These are phyloP conservation scores for Dolichallabes microphthalmus DNA, from an alignment of 2,113 vertebrate genomes.

Conservation along the genomic window DNA sequence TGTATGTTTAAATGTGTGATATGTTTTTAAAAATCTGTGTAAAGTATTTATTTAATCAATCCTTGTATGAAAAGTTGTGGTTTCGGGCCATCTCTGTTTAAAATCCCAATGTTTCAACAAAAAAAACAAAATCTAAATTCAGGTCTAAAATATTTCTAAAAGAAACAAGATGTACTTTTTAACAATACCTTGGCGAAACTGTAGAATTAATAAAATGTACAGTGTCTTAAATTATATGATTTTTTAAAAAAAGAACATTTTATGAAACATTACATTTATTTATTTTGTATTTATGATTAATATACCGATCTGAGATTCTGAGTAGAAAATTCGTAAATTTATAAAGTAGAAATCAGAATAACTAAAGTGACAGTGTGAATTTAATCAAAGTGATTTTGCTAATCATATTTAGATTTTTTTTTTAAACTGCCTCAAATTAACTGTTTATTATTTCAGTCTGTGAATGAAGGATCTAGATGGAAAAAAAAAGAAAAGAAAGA, in stretches of 20 bases:
- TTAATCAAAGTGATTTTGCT: too few relatives aligned
- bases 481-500: background rate
- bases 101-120: too few relatives aligned
- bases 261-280: background rate
- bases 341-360: too few relatives aligned
- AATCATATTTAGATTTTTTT: background rate
- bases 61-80: too few relatives aligned
- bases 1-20: too few relatives aligned
- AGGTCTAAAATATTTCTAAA: background rate
- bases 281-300: background rate
- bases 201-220: background rate
- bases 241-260: background rate
- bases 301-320: background rate
- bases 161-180: background rate
- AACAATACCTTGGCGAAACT: background rate
- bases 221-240: background rate
- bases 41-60: too few relatives aligned
- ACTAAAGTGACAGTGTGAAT: too few relatives aligned
- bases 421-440: background rate
- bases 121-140: too few relatives aligned
- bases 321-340: too few relatives aligned
- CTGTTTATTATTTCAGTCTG: background rate
- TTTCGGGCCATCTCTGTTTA: background rate
- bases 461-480: background rate
- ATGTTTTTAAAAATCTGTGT: too few relatives aligned